phyloP scores from a whole-genome alignment of 2,113 vertebrate species.

The Holacanthus passer region DNA sequence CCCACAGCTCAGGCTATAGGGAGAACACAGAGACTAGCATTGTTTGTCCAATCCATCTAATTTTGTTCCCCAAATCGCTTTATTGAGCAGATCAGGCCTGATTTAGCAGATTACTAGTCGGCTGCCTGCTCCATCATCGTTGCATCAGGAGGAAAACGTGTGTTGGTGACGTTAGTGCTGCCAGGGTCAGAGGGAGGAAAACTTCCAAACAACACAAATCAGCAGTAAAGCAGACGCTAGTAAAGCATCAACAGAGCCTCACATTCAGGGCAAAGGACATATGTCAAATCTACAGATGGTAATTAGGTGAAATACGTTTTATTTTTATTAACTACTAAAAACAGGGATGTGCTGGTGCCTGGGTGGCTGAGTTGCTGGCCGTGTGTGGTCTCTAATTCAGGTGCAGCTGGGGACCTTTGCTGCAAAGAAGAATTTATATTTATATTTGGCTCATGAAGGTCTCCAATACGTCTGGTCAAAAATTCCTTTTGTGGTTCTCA shows the following conservation, averaged over 20 bases:
- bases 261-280: not conserved
- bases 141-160: conserved; percentile 65
- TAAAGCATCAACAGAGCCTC: not conserved
- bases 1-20: conserved; percentile 42
- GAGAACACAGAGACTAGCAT: conserved; percentile 68
- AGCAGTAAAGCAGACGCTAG: too few species aligned
- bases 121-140: conserved; percentile 43
- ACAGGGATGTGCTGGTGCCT: not conserved
- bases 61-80: conserved; percentile 71
- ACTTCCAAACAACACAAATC: not conserved
- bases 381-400: not conserved
- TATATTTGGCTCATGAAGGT: too few species aligned
- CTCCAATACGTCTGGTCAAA: not conserved
- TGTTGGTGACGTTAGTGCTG: conserved; percentile 21
- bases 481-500: not conserved
- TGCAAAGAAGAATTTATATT: not conserved
- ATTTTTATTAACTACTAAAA: not conserved
- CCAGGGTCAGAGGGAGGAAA: not conserved
- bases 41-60: conserved; percentile 77
- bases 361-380: not conserved
- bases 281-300: not conserved
- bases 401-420: not conserved
- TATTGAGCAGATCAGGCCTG: conserved; percentile 73
- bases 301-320: not conserved
- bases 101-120: conserved; percentile 75